phyloP scores from a whole-genome alignment of 2,888 invertebrate species.

The Unio delphinus region DNA sequence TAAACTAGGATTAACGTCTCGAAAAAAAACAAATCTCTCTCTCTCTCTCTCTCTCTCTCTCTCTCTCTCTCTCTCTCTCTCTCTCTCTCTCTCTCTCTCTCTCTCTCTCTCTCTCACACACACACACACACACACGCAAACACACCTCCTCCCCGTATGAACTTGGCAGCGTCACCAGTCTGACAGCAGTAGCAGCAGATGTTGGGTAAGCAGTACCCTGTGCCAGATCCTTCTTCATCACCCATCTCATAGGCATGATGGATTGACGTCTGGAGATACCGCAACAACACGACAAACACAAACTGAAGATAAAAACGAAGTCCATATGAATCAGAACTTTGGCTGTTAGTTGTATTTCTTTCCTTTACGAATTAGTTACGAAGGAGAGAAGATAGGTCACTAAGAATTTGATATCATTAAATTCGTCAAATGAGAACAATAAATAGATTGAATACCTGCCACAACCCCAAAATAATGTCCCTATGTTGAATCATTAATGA shows the following conservation, averaged over 20 bases:
- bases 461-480: too few species aligned
- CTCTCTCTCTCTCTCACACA: not conserved
- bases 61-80: slow-evolving; percentile 4
- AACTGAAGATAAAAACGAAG: slow-evolving; percentile 26
- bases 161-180: slow-evolving; percentile 40
- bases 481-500: too few species aligned
- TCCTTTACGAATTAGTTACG: too few species aligned
- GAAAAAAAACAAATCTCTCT: not conserved
- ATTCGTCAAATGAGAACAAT: too few species aligned
- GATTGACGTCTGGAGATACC: slow-evolving; percentile 55
- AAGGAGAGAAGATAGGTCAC: too few species aligned
- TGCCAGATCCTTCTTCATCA: slow-evolving; percentile 36
- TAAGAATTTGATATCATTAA: too few species aligned
- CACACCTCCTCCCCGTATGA: slow-evolving; percentile 34
- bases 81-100: slow-evolving; percentile 1
- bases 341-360: not conserved
- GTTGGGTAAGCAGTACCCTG: slow-evolving; percentile 29
- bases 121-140: not conserved
- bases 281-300: slow-evolving; percentile 32
- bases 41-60: not conserved
- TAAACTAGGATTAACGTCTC: not conserved
- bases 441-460: too few species aligned
- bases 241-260: slow-evolving; percentile 43
- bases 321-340: not conserved
- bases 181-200: slow-evolving; percentile 26